Base-by-base conservation (phyloP, 2,797 vertebrate genomes). In the Crocidura indochinensis region DNA sequence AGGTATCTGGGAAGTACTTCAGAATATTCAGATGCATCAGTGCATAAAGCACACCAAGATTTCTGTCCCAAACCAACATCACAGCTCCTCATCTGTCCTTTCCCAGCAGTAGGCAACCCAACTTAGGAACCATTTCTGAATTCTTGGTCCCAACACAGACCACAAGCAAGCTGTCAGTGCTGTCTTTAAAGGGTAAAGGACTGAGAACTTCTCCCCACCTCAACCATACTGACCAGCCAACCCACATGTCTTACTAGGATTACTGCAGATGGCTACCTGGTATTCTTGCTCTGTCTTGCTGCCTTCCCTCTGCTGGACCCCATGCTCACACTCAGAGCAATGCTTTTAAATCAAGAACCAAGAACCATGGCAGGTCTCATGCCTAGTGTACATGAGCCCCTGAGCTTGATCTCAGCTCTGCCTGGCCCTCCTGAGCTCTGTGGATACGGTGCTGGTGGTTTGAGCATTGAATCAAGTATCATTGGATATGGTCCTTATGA, bases 101-200 rank as follows among this genome's bases (percentile, higher is more conserved):
- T 67, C 69, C 72, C 67, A 69, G 46, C 60, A 74, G 24, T n/a
- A 65, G 31, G 19, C 38, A 22, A 56, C 44, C 69, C 51, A 53
- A 46, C 31, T 67, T 73, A 46, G 75, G 46, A 64, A 22, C 73
- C 73, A 62, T 47, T 87, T 86, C 26, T 87, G 60, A 87, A 49
- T 68, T 53, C 76, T 60, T 12, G 6, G 27, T 68, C 81, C 24
- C 29, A 44, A 68, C 72, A 62, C 11, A 78, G 20, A 46, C 15
- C 20, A 81, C 9, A 11, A 19, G 65, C 82, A 62, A 82, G 12
- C 78, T 69, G 17, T 29, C 20, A 22, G 67, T 51, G 62, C 22
- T 60, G 17, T 29, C 81, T 85, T 51, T 67, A 62, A 29, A 62
- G 84, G 46, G 46, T 2, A 26, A 0, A 47, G 46, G 4, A 27